Conservation (phyloP, 2,113 vertebrate species). For the Galemys pyrenaicus region DNA sequence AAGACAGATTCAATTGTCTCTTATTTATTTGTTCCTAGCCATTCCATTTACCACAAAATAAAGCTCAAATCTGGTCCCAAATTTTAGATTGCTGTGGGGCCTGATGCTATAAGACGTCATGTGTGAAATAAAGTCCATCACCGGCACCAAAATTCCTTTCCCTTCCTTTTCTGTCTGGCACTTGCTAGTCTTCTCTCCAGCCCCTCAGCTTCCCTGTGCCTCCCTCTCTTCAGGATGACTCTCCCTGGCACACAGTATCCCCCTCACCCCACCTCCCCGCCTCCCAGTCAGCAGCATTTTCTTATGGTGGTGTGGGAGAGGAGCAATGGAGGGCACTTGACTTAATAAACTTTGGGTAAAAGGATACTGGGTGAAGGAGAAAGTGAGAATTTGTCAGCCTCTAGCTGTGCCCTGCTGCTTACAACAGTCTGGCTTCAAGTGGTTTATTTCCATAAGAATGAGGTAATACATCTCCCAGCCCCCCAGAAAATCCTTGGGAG, state of each 20-base stretch:
- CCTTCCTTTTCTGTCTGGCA: neutral
- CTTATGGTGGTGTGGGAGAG: neutral
- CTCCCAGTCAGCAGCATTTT: neutral
- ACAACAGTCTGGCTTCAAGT: fast-evolving
- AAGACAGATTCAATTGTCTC: neutral
- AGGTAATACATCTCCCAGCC: no score
- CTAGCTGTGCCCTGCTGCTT: neutral
- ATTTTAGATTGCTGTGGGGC: no score
- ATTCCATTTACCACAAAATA: slow-evolving; percentile 28
- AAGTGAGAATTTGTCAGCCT: neutral
- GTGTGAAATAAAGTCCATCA: neutral
- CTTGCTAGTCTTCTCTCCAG: no score
- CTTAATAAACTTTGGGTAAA: neutral
- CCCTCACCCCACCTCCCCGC: no score
- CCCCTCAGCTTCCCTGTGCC: neutral
- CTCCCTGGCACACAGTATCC: fast-evolving
- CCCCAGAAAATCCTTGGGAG: neutral
- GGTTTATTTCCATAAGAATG: neutral
- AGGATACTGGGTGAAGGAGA: neutral
- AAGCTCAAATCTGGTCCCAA: neutral
- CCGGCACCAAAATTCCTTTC: neutral
- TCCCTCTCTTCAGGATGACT: fast-evolving
- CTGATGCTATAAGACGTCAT: neutral
- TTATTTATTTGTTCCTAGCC: slow-evolving; percentile 50
- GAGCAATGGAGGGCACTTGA: neutral